Evolutionary conservation across 2,113 vertebrate genomes (phyloP).

Genomic region (Barbus barbus): DNA sequence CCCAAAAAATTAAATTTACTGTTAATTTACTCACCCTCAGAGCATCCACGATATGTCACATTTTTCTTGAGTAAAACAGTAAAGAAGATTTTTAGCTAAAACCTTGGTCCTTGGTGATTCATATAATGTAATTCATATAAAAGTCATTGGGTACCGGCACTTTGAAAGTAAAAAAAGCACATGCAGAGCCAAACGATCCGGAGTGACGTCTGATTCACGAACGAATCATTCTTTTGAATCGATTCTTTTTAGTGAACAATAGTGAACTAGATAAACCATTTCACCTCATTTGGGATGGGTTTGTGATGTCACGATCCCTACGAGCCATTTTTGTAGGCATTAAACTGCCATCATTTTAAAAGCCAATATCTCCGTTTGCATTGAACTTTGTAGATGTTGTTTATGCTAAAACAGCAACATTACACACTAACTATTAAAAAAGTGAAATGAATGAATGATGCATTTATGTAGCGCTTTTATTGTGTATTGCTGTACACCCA

Average conservation of each 20-base stretch:
- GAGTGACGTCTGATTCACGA: neutral
- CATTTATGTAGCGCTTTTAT: no score
- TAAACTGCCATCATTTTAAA: no score
- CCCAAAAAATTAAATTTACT: neutral
- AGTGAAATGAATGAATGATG: no score
- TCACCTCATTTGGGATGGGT: no score
- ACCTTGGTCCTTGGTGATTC: neutral
- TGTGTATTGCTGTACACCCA: no score
- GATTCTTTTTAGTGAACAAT: neutral
- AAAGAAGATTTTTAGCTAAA: neutral
- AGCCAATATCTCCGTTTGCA: no score
- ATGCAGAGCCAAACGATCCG: neutral
- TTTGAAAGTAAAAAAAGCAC: neutral
- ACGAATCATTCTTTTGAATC: neutral
- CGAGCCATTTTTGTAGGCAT: no score
- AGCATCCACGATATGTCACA: neutral
- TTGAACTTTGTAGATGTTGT: no score
- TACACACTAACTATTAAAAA: no score
- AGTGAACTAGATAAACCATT: neutral
- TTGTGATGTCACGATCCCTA: no score
- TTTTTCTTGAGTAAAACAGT: neutral
- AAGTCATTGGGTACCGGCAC: neutral
- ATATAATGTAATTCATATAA: neutral
- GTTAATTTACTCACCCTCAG: neutral
- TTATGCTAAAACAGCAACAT: no score